These are phyloP conservation scores for Cheirogaleus major DNA, from an alignment of 2,797 vertebrate genomes.

Conservation along the genomic window DNA sequence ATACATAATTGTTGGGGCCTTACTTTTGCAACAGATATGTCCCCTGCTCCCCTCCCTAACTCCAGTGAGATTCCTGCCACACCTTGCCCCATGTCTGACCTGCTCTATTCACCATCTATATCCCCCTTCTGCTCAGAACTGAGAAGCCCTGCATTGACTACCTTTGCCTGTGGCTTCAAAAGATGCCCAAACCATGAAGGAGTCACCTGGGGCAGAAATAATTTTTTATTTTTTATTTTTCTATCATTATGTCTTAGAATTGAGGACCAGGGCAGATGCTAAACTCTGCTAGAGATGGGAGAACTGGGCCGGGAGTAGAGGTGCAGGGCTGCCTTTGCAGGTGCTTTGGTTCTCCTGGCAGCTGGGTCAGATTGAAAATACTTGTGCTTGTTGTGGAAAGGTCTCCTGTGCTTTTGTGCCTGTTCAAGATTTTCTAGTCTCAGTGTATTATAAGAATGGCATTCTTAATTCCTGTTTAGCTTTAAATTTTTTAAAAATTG, in stretches of 20 bases:
- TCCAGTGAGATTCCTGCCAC: neutral
- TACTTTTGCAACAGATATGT: neutral
- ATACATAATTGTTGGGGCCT: neutral
- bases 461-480: neutral
- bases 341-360: neutral
- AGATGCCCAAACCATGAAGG: neutral
- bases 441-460: neutral
- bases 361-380: neutral
- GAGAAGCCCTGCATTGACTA: neutral
- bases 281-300: neutral
- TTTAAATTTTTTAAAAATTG: neutral
- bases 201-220: neutral
- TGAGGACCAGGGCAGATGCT: neutral
- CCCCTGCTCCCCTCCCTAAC: accelerated
- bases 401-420: neutral
- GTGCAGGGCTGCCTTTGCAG: neutral
- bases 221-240: neutral
- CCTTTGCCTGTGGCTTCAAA: neutral
- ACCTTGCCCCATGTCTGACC: too few species aligned
- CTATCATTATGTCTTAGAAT: neutral
- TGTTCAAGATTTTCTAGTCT: neutral
- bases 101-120: neutral
- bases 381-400: neutral
- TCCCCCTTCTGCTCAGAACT: neutral
- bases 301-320: neutral